Base-by-base conservation (phyloP, 2,888 invertebrate species). In the Lathronympha strigana region DNA sequence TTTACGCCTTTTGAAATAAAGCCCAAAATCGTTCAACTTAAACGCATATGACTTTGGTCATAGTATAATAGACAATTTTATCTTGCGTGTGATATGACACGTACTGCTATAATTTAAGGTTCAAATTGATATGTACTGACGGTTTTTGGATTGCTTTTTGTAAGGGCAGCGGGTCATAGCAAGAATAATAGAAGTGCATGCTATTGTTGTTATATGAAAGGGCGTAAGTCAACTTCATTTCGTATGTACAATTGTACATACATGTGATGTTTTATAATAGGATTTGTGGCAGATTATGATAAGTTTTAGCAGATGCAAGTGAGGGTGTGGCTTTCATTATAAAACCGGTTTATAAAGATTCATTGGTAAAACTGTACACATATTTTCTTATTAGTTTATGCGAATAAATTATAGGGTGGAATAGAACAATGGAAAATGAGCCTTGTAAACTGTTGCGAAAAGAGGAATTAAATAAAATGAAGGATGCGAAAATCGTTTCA, bases 131-230 rank as follows among this genome's bases (percentile, higher is more conserved):
- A 4, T 28, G 38, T 8, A 23, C 1, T 1, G 15, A 6, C 11
- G 21, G 8, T 47, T 47, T 38, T 5, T 9, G 6, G n/a, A n/a
- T n/a, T n/a, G n/a, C 6, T 25, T 19, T 33, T 61, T 19, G 36
- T 36, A 53, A 45, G 61, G 47, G 62, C 53, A 36, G 17, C 19
- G 55, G 62, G 62, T 55, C 62, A 63, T 21, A 53, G n/a, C 19
- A 33, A 33, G 58, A 47, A 60, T 33, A 60, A 49, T 49, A 36
- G 47, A 19, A 43, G 19, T 45, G 57, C 57, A 57, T 57, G 43
- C 21, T 9, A 17, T 19, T 55, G 43, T 43, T 31, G 9, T 38
- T 23, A 50, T 17, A 9, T 9, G 40, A 58, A 64, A 36, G 17
- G 23, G n/a, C 58, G 43, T 43, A 64, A 25, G 25, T 58, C 15